phyloP scores from a whole-genome alignment of 2,113 vertebrate genomes.

The Tringa solitaria region DNA sequence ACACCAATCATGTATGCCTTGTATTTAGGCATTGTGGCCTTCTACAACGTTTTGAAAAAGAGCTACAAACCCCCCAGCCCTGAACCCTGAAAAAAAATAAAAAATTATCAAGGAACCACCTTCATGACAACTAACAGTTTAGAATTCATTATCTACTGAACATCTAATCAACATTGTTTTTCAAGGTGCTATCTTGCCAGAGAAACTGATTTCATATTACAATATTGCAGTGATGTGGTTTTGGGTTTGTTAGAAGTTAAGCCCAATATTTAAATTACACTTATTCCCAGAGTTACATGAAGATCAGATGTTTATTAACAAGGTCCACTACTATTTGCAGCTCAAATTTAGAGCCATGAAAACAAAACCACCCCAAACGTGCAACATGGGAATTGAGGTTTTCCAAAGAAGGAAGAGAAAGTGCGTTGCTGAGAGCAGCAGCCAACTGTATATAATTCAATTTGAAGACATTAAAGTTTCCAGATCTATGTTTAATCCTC shows the following conservation, averaged over 20 bases:
- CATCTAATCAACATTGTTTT: not conserved
- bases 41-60: not conserved
- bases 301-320: conserved; percentile 37
- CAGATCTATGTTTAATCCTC: conserved; percentile 22
- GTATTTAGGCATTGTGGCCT: not conserved
- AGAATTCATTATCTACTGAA: not conserved
- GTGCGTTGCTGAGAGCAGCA: not conserved
- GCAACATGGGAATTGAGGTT: not conserved
- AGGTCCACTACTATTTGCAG: not conserved
- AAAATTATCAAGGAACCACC: not conserved
- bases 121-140: not conserved
- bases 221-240: not conserved
- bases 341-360: not conserved
- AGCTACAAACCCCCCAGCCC: not conserved
- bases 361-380: not conserved
- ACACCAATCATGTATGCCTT: not conserved
- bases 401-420: conserved; percentile 58
- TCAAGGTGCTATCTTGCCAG: not conserved
- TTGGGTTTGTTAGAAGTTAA: not conserved
- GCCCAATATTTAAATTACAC: not conserved
- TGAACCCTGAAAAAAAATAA: not conserved
- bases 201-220: not conserved
- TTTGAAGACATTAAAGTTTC: not conserved
- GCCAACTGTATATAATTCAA: not conserved
- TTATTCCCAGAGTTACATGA: not conserved